phyloP scores from a whole-genome alignment of 2,888 invertebrate species.

The Dicranocentrus wangi region DNA sequence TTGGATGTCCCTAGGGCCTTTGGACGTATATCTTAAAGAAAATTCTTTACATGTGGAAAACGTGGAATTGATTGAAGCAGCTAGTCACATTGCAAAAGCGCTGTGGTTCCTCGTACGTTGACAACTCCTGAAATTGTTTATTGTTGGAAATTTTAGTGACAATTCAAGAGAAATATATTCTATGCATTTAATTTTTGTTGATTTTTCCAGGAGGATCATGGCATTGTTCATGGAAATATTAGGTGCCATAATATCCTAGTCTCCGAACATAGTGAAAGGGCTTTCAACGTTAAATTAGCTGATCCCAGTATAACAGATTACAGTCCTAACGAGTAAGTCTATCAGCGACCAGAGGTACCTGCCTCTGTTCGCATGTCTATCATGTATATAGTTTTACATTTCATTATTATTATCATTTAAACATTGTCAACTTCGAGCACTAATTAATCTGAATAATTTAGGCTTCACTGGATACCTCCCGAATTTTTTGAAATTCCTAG shows the following conservation, averaged over 20 bases:
- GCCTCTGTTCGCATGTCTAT: background rate
- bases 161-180: too few species aligned
- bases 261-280: slow-evolving; percentile 81
- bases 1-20: slow-evolving; percentile 84
- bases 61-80: slow-evolving; percentile 87
- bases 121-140: too few species aligned
- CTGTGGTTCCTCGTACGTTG: slow-evolving; percentile 91
- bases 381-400: background rate
- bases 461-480: slow-evolving; percentile 92
- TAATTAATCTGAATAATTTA: slow-evolving; percentile 74
- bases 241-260: slow-evolving; percentile 88
- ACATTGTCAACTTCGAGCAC: too few species aligned
- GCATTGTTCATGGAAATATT: slow-evolving; percentile 88
- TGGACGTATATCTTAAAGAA: slow-evolving; percentile 80
- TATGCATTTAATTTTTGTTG: too few species aligned
- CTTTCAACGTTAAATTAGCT: slow-evolving; percentile 85
- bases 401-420: too few species aligned
- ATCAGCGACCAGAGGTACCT: too few species aligned
- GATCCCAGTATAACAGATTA: slow-evolving; percentile 86
- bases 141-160: too few species aligned
- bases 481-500: slow-evolving; percentile 85
- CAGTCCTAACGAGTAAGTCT: slow-evolving; percentile 81
- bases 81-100: slow-evolving; percentile 87
- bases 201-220: slow-evolving; percentile 81
- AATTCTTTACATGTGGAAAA: slow-evolving; percentile 73